Base-by-base conservation (phyloP, 2,797 vertebrate species). In the Champsocephalus gunnari region DNA sequence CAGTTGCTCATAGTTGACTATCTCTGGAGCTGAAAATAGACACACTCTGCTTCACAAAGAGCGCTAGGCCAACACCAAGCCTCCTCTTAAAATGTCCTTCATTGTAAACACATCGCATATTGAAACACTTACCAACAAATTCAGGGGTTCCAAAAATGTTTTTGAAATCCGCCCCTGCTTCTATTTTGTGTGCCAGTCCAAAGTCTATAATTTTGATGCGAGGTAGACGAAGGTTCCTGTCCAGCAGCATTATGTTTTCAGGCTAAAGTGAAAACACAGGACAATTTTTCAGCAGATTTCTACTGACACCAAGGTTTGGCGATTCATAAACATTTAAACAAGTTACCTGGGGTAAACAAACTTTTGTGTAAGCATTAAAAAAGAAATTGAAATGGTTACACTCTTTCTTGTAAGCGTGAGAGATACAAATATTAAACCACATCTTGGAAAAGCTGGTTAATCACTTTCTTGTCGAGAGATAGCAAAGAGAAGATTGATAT, bases 201-300 rank as follows among this genome's bases (percentile, higher is more conserved):
- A 99, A 99, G 87, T 99, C 98, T 76, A 99, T 99, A 85, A 99
- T 82, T 83, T 99, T 99, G 88, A 99, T 99, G 72, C 96, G 96
- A 0, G 98, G 98, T 67, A 97, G 79, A 60, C 93, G 87, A 62
- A 94, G 92, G 28, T 95, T 95, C 87, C 97, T 97, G 92, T 99
- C 97, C 84, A 99, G 94, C 87, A 99, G 95, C 98, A 99, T 99
- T 83, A 99, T 98, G 75, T 99, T 99, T 93, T 99, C 98, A 92
- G 98, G 98, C 98, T 99, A 61, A 28, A 51, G 41, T 6, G 84
- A 71, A 90, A 79, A 68, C 59, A 43, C 10, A 77, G 28, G 24
- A 9, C 57, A 14, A 41, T 75, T 61, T 44, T 21, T 83, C 63
- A 73, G 21, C 14, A 44, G 6, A 73, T 75, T 51, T 56, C 17